Base-by-base conservation (phyloP, 2,797 vertebrate species). In the Lates japonicus region DNA sequence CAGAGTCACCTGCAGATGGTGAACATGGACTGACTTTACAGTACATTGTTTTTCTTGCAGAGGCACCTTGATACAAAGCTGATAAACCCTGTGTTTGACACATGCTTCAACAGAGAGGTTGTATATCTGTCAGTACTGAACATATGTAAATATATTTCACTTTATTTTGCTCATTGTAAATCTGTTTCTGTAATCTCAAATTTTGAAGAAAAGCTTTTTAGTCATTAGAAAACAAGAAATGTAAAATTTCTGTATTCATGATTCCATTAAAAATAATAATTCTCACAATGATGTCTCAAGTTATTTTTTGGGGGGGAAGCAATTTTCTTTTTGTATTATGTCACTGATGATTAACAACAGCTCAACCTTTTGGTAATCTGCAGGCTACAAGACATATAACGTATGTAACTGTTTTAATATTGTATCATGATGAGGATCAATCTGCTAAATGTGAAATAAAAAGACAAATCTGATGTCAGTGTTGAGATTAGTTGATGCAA, bases 91-190 rank as follows among this genome's bases (percentile, higher is more conserved):
- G 6, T 67, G 4, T 51, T 17, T 39, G 2, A 22, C 2, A 52
- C 17, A 33, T 31, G 3, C 1, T 7, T 69, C 13, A 58, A 12
- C 3, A 33, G 7, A 48, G 25, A 31, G 31, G n/a, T 12, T 67
- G 44, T 12, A 14, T 17, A 35, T 71, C 58, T 35, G 19, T 42
- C 33, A 25, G 44, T 62, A 2, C 31, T 70, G n/a, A 52, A 74
- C 11, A 59, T 55, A 58, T 81, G 78, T 79, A 79, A 73, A 82
- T 76, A 62, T 54, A 35, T 70, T 29, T 51, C 6, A 11, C 7
- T 29, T 11, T 54, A 3, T 37, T 35, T 51, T 42, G 8, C 31
- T 58, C 10, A 29, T 54, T 31, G 29, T 70, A n/a, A 60, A 74
- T 69, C 31, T 9, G 3, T 41, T 69, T 59, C 6, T 60, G 7